phyloP scores from a whole-genome alignment of 1,140 invertebrate genomes.

The Drosophila baimaii region DNA sequence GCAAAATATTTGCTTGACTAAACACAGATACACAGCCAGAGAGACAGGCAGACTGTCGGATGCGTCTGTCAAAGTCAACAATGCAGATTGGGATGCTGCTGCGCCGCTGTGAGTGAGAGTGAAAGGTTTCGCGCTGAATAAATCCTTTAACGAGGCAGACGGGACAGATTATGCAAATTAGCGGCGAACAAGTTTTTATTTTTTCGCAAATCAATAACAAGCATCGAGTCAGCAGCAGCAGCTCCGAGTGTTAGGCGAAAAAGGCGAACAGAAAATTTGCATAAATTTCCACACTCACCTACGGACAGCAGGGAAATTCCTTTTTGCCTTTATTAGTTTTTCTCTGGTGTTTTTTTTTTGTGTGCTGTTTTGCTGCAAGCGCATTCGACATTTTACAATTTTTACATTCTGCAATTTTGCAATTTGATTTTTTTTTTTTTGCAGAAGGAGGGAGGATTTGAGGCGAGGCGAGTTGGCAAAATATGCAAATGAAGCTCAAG shows the following conservation, averaged over 20 bases:
- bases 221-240: conserved; percentile 49
- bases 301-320: conserved; percentile 40
- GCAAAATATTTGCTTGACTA: conserved; percentile 77
- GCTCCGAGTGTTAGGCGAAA: conserved; percentile 52
- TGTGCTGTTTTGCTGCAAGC: conserved; percentile 55
- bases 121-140: conserved; percentile 61
- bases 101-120: conserved; percentile 42
- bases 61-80: conserved; percentile 70
- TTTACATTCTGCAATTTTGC: conserved; percentile 64
- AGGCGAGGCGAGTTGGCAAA: conserved; percentile 55
- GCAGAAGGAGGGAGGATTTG: conserved; percentile 23
- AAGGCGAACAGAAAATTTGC: conserved; percentile 53
- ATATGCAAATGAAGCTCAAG: conserved; percentile 81
- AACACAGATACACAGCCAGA: conserved; percentile 51
- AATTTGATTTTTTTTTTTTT: conserved; percentile 61
- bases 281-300: conserved; percentile 66
- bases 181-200: conserved; percentile 55
- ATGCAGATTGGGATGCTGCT: conserved; percentile 58
- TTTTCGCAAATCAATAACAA: conserved; percentile 69
- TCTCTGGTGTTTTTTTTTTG: conserved; percentile 59
- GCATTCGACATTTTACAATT: conserved; percentile 69
- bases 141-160: conserved; percentile 77
- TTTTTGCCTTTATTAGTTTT: conserved; percentile 74
- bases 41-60: conserved; percentile 20
- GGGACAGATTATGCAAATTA: conserved; percentile 76